phyloP scores from a whole-genome alignment of 2,888 invertebrate species.

The Mayetiola destructor region DNA sequence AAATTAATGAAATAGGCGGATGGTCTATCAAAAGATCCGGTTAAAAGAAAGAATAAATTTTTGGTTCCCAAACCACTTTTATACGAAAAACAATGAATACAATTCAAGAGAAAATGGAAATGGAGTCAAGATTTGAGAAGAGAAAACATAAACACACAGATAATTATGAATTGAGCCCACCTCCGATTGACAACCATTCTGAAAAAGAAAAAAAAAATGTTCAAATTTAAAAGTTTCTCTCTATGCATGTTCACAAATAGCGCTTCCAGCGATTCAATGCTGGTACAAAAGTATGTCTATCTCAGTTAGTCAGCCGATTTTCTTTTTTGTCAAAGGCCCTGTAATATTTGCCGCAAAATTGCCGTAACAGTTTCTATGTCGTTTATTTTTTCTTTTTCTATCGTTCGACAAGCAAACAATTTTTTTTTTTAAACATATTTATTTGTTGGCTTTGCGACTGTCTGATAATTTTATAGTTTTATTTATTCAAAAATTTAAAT shows the following conservation, averaged over 20 bases:
- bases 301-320: background rate
- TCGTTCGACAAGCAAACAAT: too few relatives aligned
- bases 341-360: background rate
- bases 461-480: background rate
- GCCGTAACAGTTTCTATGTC: background rate
- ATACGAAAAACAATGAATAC: too few relatives aligned
- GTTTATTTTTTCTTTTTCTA: too few relatives aligned
- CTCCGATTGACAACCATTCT: background rate
- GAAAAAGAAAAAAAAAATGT: background rate
- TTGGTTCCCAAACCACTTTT: too few relatives aligned
- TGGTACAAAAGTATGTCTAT: background rate
- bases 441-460: background rate
- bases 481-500: conserved; percentile 10
- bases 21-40: too few relatives aligned
- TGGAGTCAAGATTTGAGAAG: too few relatives aligned
- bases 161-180: background rate
- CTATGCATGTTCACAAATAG: background rate
- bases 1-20: too few relatives aligned
- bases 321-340: background rate
- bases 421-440: background rate
- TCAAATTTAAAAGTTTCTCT: background rate
- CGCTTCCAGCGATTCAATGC: background rate
- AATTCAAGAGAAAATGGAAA: too few relatives aligned
- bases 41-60: too few relatives aligned
- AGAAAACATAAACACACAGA: too few relatives aligned